These are phyloP conservation scores for Holothuria leucospilota DNA, from an alignment of 53 echinoderm and acorn worm genomes.

Conservation along the genomic window DNA sequence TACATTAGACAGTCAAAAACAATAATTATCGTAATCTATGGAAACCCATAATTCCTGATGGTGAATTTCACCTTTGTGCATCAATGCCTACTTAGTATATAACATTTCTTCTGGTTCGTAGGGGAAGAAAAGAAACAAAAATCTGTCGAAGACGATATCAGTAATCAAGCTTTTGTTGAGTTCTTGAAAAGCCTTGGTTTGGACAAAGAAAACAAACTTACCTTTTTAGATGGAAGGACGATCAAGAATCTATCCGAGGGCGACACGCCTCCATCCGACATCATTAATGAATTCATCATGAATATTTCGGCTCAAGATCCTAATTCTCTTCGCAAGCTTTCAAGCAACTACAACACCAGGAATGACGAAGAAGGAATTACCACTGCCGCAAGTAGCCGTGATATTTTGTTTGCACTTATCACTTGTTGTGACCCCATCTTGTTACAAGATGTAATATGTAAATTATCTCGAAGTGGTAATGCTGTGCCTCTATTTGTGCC, in stretches of 20 bases:
- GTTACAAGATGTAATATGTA: slow-evolving; percentile 12
- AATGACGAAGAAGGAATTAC: neutral
- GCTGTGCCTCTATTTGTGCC: slow-evolving; percentile 27
- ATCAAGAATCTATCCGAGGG: neutral
- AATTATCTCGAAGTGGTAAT: neutral
- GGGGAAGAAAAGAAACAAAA: neutral
- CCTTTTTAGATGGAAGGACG: neutral
- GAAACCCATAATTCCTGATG: too few relatives aligned
- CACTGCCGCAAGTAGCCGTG: neutral
- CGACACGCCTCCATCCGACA: neutral
- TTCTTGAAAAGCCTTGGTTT: neutral
- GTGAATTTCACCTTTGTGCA: too few relatives aligned
- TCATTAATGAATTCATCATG: neutral
- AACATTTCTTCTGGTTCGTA: neutral
- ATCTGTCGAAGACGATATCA: neutral
- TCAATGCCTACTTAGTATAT: too few relatives aligned
- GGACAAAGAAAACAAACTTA: neutral
- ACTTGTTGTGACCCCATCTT: slow-evolving; percentile 18
- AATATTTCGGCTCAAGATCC: neutral
- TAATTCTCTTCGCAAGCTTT: neutral
- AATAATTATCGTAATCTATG: too few relatives aligned
- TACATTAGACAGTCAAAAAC: too few relatives aligned
- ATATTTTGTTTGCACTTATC: slow-evolving; percentile 1
- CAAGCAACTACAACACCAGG: neutral
- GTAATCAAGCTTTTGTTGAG: neutral